A percentile compares a stretch with the other conserved stretches of the same genome.
These are phyloP conservation scores for Blomia tropicalis DNA, from an alignment of 2,888 invertebrate genomes.

Conservation along the genomic window DNA sequence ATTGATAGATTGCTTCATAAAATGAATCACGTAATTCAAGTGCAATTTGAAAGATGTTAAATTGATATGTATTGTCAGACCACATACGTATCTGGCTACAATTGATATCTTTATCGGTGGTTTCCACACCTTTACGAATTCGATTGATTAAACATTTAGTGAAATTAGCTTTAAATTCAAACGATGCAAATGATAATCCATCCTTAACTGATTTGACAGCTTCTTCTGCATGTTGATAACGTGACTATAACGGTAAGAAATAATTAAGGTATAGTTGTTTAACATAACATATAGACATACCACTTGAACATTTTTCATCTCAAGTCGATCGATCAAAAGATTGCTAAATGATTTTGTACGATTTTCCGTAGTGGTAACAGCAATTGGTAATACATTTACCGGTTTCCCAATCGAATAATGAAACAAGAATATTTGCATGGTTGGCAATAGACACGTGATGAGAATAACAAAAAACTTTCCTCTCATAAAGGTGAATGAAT, in stretches of 20 bases:
- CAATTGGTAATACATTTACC: not conserved
- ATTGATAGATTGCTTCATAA: not conserved
- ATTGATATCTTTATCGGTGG: not conserved
- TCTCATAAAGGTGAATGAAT: not conserved
- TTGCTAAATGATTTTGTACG: not conserved
- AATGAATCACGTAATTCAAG: not conserved
- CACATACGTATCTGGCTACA: not conserved
- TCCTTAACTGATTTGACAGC: not conserved
- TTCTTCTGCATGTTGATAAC: not conserved
- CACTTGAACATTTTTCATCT: not conserved
- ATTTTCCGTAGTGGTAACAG: not conserved
- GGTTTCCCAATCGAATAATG: conserved; percentile 5
- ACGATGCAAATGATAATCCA: not conserved
- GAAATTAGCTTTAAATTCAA: conserved; percentile 1
- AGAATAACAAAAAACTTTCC: not conserved
- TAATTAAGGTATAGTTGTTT: not conserved
- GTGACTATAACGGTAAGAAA: not conserved
- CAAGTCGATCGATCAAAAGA: not conserved
- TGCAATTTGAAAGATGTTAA: conserved; percentile 4
- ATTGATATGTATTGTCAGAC: conserved; percentile 12
- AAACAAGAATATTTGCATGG: not conserved
- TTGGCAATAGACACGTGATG: not conserved
- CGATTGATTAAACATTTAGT: conserved; percentile 9
- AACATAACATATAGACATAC: not conserved
- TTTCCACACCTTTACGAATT: not conserved